phyloP scores from a whole-genome alignment of 2,888 invertebrate genomes.

The Aspidiotus rigidus region DNA sequence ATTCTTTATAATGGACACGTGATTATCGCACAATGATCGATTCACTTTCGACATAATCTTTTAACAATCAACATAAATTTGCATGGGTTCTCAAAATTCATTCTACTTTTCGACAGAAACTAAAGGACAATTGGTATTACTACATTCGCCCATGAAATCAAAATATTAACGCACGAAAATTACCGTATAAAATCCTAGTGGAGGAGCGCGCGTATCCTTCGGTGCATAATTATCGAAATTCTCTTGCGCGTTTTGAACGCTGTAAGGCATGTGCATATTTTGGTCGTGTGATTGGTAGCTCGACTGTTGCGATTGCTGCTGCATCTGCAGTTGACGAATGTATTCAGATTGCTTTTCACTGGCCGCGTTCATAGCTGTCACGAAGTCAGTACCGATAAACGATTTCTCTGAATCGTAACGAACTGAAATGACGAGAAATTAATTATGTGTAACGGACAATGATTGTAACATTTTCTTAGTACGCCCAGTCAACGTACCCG shows the following conservation, averaged over 20 bases:
- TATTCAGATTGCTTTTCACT: slow-evolving; percentile 22
- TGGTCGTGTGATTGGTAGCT: background rate
- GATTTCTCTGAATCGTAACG: slow-evolving; percentile 30
- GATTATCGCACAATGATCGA: no score
- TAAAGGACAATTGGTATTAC: no score
- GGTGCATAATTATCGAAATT: background rate
- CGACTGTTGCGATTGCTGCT: background rate
- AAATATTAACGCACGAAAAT: background rate
- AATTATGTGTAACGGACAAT: background rate
- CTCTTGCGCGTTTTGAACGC: background rate
- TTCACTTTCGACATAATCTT: no score
- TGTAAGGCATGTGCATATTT: background rate
- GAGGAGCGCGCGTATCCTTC: background rate
- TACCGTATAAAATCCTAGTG: background rate
- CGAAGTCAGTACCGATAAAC: slow-evolving; percentile 31
- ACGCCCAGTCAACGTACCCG: slow-evolving; percentile 2
- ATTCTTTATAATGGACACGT: no score
- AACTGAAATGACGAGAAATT: slow-evolving; percentile 19
- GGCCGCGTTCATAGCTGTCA: slow-evolving; percentile 23
- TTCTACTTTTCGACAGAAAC: no score
- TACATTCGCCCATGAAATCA: no score
- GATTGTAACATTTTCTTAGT: background rate
- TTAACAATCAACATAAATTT: no score
- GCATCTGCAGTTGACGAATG: background rate
- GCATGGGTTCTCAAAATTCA: no score